Percentiles rank a stretch among this genome's conserved stretches.
Conservation (phyloP, 2,888 invertebrate species). For the Leucophenga montana region DNA sequence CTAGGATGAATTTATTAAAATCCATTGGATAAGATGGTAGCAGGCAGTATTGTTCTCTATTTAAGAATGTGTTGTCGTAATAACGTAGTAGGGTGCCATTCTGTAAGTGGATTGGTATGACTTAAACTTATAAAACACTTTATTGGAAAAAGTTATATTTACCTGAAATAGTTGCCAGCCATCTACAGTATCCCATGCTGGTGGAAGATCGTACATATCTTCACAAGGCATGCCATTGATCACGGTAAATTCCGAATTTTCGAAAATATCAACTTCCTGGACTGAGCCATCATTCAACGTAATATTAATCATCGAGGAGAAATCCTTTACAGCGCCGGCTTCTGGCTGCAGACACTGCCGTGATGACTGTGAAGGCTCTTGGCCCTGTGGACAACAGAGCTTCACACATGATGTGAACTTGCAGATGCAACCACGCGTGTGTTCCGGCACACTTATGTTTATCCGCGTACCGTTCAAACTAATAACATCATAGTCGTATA, state of each 20-base stretch:
- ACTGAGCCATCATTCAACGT: constrained; percentile 2
- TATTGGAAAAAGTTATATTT: not conserved
- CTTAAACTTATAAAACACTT: not conserved
- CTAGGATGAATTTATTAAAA: no score
- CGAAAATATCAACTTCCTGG: no score
- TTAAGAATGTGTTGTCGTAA: not conserved
- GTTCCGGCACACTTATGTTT: constrained; percentile 10
- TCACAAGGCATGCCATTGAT: not conserved
- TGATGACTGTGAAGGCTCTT: not conserved
- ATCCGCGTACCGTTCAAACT: not conserved
- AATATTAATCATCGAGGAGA: constrained; percentile 1
- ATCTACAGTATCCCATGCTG: constrained; percentile 25
- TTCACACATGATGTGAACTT: constrained; percentile 45
- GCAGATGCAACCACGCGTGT: constrained; percentile 54
- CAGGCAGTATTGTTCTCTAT: constrained; percentile 6
- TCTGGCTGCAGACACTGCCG: not conserved
- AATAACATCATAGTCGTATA: constrained; percentile 36
- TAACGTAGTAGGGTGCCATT: constrained; percentile 16
- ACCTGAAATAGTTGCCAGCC: constrained; percentile 34
- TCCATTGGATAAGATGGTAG: not conserved
- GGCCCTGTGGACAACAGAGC: constrained; percentile 44
- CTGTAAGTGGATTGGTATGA: constrained; percentile 2
- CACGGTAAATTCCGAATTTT: not conserved
- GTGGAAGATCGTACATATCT: constrained; percentile 13
- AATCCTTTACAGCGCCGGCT: not conserved